A percentile compares a stretch with the other conserved stretches of the same genome.
These are phyloP conservation scores for Ophioninae sp. DNA, from an alignment of 2,888 invertebrate genomes.

Conservation along the genomic window DNA sequence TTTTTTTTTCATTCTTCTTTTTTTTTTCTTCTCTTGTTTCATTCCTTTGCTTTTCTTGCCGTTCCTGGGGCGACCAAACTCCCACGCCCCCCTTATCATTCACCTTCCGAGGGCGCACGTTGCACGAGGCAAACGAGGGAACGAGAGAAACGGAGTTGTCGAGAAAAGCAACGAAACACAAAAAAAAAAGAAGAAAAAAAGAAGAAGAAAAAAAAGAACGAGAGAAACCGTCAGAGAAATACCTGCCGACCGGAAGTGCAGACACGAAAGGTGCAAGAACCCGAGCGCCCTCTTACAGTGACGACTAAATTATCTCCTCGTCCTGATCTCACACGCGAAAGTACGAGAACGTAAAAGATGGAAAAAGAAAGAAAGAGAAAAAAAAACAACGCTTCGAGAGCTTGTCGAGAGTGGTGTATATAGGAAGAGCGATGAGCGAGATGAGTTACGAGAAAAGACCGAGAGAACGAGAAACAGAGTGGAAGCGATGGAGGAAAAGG, in stretches of 20 bases:
- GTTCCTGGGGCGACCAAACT: conserved; percentile 18
- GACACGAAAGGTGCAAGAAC: conserved; percentile 50
- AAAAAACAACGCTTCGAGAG: conserved; percentile 30
- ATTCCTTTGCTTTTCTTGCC: conserved; percentile 16
- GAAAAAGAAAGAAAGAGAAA: too few species aligned
- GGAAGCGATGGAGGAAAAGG: not conserved
- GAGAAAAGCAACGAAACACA: not conserved
- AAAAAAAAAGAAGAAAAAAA: not conserved
- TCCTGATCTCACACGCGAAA: conserved; percentile 57
- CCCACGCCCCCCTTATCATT: conserved; percentile 60
- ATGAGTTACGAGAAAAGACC: conserved; percentile 16
- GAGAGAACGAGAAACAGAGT: conserved; percentile 9
- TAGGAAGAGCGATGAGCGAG: conserved; percentile 20
- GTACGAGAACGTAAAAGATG: not conserved
- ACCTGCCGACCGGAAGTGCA: conserved; percentile 60
- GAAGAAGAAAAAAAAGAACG: not conserved
- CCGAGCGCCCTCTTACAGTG: conserved; percentile 30
- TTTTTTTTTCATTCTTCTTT: too few species aligned
- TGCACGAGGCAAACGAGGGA: not conserved
- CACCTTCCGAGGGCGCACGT: conserved; percentile 18
- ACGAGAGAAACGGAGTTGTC: not conserved
- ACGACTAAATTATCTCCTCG: conserved; percentile 59
- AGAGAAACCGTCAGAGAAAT: conserved; percentile 34
- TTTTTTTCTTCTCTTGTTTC: not conserved
- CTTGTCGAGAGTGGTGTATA: not conserved